Evolutionary conservation across 1,140 invertebrate genomes (phyloP).

Genomic region (silkworm (Bombyx mori)): DNA sequence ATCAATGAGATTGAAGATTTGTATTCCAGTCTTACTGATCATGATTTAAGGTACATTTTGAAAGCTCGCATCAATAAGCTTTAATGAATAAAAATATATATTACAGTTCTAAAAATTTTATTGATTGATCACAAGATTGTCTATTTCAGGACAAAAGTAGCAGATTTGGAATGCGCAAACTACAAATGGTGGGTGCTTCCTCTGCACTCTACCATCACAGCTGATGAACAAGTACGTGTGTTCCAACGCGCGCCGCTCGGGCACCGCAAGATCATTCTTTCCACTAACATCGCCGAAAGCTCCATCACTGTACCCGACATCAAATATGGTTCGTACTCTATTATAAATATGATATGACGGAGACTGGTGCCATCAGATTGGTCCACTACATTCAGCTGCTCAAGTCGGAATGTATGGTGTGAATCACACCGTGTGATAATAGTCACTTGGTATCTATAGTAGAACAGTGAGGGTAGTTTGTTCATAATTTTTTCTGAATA

Average conservation of each 20-base stretch:
- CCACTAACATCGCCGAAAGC: slow-evolving; percentile 98
- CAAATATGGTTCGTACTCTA: slow-evolving; percentile 78
- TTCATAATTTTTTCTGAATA: no score
- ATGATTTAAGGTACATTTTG: slow-evolving; percentile 26
- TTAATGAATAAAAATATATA: neutral
- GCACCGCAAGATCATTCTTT: slow-evolving; percentile 88
- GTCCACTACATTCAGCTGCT: no score
- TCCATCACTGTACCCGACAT: slow-evolving; percentile 96
- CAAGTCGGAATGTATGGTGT: no score
- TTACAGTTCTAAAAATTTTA: neutral
- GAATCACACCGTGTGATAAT: no score
- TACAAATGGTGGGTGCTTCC: slow-evolving; percentile 63
- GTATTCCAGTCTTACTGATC: slow-evolving; percentile 41
- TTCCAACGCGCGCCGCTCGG: slow-evolving; percentile 73
- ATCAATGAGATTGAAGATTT: slow-evolving; percentile 85
- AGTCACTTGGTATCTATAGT: no score
- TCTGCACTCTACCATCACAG: slow-evolving; percentile 87
- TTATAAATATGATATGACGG: no score
- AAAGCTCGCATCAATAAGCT: slow-evolving; percentile 6
- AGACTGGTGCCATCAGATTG: no score
- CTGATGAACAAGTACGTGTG: slow-evolving; percentile 86
- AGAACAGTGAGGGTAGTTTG: no score
- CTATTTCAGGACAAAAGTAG: slow-evolving; percentile 26
- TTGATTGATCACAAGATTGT: neutral
- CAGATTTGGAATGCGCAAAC: slow-evolving; percentile 22